These are phyloP conservation scores for Brachionus rubens DNA, from an alignment of 1,140 invertebrate genomes.

Conservation along the genomic window DNA sequence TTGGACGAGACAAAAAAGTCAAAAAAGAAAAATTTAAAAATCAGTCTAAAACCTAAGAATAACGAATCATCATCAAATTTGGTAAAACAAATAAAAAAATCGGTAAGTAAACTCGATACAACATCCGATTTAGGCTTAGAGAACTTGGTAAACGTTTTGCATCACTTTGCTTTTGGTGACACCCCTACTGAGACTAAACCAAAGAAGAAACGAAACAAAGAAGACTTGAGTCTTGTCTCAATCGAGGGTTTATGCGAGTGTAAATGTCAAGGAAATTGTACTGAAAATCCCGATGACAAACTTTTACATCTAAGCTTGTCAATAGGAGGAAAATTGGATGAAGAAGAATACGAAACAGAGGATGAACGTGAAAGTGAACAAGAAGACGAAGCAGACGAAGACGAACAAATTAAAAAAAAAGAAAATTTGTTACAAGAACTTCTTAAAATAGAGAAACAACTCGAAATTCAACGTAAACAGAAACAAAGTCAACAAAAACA, in stretches of 20 bases:
- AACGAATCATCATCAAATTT: neutral
- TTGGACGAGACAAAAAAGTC: slow-evolving; percentile 33
- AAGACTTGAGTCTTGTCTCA: neutral
- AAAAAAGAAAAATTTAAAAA: slow-evolving; percentile 18
- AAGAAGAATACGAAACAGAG: neutral
- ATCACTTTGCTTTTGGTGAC: slow-evolving; percentile 38
- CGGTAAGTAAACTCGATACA: slow-evolving; percentile 1
- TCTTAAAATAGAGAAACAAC: slow-evolving; percentile 41
- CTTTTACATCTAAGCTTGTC: neutral
- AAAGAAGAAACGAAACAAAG: slow-evolving; percentile 26
- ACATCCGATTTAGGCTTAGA: slow-evolving; percentile 28
- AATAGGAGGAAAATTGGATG: neutral
- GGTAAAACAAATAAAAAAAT: slow-evolving; percentile 32
- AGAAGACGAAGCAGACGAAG: neutral
- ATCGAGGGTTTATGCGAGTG: slow-evolving; percentile 26
- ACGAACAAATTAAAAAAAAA: slow-evolving; percentile 46
- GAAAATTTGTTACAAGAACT: slow-evolving; percentile 22
- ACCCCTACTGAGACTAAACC: slow-evolving; percentile 2
- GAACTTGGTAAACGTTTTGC: slow-evolving; percentile 43
- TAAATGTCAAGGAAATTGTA: slow-evolving; percentile 15
- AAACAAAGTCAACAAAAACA: slow-evolving; percentile 15
- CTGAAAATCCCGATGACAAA: neutral
- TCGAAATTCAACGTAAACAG: neutral
- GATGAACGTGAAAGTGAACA: neutral
- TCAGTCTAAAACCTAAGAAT: slow-evolving; percentile 5